Percentiles rank a stretch among this genome's conserved stretches.
These are phyloP conservation scores for Spea bombifrons DNA, from an alignment of 2,113 vertebrate genomes.

Conservation along the genomic window DNA sequence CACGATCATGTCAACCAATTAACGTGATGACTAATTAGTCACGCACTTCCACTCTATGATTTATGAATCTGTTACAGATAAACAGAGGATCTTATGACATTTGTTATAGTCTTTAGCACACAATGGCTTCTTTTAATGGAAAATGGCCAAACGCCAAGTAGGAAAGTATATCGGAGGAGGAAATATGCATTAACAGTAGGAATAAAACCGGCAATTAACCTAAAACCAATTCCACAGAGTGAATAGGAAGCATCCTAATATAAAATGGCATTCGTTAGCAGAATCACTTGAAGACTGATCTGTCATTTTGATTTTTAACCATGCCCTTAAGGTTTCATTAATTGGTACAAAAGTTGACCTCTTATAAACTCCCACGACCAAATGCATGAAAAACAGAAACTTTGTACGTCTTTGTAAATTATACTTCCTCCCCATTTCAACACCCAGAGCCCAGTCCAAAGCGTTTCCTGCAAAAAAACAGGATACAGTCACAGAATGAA, in stretches of 20 bases:
- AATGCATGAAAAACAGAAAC: conserved; percentile 17
- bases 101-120: conserved; percentile 4
- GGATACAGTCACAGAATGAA: conserved; percentile 39
- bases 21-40: conserved; percentile 31
- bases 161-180: not conserved
- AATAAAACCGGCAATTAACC: conserved; percentile 18
- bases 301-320: conserved; percentile 24
- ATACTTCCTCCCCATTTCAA: conserved; percentile 45
- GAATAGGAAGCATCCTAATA: not conserved
- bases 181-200: conserved; percentile 1
- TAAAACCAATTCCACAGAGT: not conserved
- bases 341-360: conserved; percentile 35
- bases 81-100: conserved; percentile 29
- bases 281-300: conserved; percentile 6
- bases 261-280: not conserved
- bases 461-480: conserved; percentile 35
- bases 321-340: conserved; percentile 19
- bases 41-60: conserved; percentile 4
- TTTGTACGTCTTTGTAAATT: conserved; percentile 35
- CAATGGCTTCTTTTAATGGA: conserved; percentile 15
- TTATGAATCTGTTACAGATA: conserved; percentile 33
- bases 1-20: conserved; percentile 33
- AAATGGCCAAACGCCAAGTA: conserved; percentile 16
- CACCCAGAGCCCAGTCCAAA: conserved; percentile 23
- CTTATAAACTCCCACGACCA: conserved; percentile 43